phyloP scores from a whole-genome alignment of 2,113 vertebrate species.

The Lota lota region DNA sequence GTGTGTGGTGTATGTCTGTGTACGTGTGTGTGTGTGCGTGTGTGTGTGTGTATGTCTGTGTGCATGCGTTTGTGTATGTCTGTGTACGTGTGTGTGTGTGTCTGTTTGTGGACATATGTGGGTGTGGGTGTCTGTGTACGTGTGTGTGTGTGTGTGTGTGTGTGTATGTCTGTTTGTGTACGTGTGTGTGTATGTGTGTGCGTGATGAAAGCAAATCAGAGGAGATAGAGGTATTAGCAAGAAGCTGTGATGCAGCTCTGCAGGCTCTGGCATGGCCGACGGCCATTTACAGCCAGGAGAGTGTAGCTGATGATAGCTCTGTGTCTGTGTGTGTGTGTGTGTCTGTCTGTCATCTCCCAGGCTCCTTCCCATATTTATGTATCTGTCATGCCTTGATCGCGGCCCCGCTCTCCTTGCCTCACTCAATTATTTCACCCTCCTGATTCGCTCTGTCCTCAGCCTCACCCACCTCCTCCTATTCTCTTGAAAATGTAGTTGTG shows the following conservation, averaged over 20 bases:
- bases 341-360: constrained; percentile 55
- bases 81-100: constrained; percentile 19
- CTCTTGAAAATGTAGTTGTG: background rate
- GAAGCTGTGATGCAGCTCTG: constrained; percentile 48
- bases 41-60: constrained; percentile 8
- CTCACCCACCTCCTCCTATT: constrained; percentile 7
- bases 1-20: constrained; percentile 5
- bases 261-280: constrained; percentile 52
- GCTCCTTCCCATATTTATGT: constrained; percentile 60
- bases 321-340: constrained; percentile 12
- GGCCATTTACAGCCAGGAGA: constrained; percentile 60
- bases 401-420: constrained; percentile 42
- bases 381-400: constrained; percentile 33
- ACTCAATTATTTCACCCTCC: constrained; percentile 47
- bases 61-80: constrained; percentile 14
- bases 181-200: constrained; percentile 33
- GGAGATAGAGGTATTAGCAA: constrained; percentile 57
- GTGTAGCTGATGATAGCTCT: constrained; percentile 56
- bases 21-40: constrained; percentile 1
- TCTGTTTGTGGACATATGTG: background rate
- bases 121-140: constrained; percentile 5
- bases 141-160: constrained; percentile 1
- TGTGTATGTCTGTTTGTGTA: constrained; percentile 14
- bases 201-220: constrained; percentile 65
- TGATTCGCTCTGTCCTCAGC: constrained; percentile 16